Conservation (phyloP, 1,140 invertebrate species). For the Euwallacea similis region DNA sequence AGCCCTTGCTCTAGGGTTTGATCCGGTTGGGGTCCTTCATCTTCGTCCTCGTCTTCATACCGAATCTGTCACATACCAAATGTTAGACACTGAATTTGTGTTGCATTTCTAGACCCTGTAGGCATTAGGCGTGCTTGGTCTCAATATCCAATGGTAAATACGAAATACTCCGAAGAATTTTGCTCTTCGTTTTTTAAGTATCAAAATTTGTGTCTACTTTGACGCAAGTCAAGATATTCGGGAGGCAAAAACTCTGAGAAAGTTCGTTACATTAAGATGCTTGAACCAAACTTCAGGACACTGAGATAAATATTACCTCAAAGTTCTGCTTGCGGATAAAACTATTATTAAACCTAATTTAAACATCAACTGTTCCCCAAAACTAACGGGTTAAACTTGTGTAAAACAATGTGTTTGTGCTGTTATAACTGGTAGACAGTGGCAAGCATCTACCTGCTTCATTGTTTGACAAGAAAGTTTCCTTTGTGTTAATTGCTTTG, state of each 20-base stretch:
- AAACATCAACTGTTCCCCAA: not conserved
- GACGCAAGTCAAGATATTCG: no score
- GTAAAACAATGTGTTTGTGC: no score
- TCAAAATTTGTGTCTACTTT: not conserved
- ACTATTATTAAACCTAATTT: constrained; percentile 1
- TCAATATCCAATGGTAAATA: not conserved
- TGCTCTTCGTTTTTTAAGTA: not conserved
- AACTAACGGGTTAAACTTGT: not conserved
- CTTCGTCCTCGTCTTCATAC: constrained; percentile 94
- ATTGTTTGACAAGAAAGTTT: not conserved
- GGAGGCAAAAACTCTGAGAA: no score
- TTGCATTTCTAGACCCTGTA: not conserved
- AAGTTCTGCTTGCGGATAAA: not conserved
- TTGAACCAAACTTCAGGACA: not conserved
- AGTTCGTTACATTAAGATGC: not conserved
- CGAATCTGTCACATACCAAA: constrained; percentile 66
- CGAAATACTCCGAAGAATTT: no score
- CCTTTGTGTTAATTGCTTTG: not conserved
- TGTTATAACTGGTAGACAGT: no score
- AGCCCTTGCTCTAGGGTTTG: constrained; percentile 89
- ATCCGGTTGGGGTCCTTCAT: constrained; percentile 92
- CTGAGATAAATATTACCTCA: not conserved
- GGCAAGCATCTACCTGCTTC: no score
- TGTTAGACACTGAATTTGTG: constrained; percentile 1
- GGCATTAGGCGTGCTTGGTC: constrained; percentile 3